Base-by-base conservation (phyloP, 2,113 vertebrate genomes). In the Lycaon pictus region DNA sequence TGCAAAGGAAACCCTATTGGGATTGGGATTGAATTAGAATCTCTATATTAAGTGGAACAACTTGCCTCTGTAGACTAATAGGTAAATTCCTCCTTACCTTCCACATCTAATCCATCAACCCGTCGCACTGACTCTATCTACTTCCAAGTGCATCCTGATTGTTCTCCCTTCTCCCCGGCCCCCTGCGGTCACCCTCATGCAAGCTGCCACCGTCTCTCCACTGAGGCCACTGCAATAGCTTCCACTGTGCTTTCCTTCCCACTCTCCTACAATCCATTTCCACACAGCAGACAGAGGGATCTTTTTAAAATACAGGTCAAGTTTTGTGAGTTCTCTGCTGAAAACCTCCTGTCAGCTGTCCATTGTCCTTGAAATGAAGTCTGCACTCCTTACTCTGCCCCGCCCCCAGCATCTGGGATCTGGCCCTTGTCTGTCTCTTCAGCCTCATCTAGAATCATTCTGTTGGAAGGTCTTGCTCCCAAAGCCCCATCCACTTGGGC, bases 71-170 rank as follows among this genome's bases (percentile, higher is more conserved):
- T 60, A 79, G 29, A 53, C 29, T 29, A 71, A 23, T 89, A 69
- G n/a, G 27, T 65, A 89, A 85, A 90, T 82, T 86, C 29, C 51
- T 85, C 71, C 37, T 85, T 32, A 67, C 11, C 72, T 69, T 90
- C 60, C 80, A 35, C 55, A 35, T 37, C 8, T n/a, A 86, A 29
- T 79, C 29, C 32, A 60, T 35, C 19, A 53, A n/a, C 37, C 37
- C 11, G 3, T 37, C 23, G 27, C 43, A 37, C 37, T 37, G 19
- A 25, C 43, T 43, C 43, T 43, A 43, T 76, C 51, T 43, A 62
- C 43, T 82, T 83, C n/a, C n/a, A 35, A 37, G 27, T 11, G 8
- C 3, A 62, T 23, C 4, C 43, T 55, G 32, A 63, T 23, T 19
- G 25, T 89, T 17, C 15, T 2, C 23, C 25, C 5, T 81, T 67